Conservation (phyloP, 1,140 invertebrate species). For the Oryctes rhinoceros region DNA sequence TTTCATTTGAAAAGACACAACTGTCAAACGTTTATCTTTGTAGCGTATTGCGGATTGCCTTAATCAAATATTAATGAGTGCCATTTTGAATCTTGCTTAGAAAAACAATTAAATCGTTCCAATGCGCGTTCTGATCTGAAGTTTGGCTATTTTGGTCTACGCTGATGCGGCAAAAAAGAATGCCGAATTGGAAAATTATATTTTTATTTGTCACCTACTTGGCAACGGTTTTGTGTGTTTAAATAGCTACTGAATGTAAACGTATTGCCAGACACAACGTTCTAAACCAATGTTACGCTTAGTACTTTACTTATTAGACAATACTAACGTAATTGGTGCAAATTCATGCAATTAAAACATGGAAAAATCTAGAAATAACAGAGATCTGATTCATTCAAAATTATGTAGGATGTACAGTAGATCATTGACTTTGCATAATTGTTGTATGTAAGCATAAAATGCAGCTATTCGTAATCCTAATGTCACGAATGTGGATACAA, state of each 20-base stretch:
- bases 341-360: background rate
- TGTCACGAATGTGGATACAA: too few relatives aligned
- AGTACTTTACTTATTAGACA: background rate
- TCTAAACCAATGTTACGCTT: background rate
- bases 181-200: conserved; percentile 25
- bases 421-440: too few relatives aligned
- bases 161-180: conserved; percentile 13
- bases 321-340: background rate
- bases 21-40: background rate
- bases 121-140: background rate
- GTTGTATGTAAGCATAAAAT: too few relatives aligned
- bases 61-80: background rate
- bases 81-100: background rate
- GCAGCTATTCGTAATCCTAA: too few relatives aligned
- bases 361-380: too few relatives aligned
- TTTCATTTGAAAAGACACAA: conserved; percentile 3
- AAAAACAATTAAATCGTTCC: background rate
- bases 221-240: conserved; percentile 7
- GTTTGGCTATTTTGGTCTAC: background rate
- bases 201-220: conserved; percentile 29
- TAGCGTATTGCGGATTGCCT: background rate
- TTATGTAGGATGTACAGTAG: too few relatives aligned
- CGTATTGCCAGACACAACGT: background rate
- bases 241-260: conserved; percentile 15
- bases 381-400: too few relatives aligned